Evolutionary conservation across 2,888 invertebrate species (phyloP), one percentile per base, ranked within the genome.

Genomic region (Leuctra nigra): DNA sequence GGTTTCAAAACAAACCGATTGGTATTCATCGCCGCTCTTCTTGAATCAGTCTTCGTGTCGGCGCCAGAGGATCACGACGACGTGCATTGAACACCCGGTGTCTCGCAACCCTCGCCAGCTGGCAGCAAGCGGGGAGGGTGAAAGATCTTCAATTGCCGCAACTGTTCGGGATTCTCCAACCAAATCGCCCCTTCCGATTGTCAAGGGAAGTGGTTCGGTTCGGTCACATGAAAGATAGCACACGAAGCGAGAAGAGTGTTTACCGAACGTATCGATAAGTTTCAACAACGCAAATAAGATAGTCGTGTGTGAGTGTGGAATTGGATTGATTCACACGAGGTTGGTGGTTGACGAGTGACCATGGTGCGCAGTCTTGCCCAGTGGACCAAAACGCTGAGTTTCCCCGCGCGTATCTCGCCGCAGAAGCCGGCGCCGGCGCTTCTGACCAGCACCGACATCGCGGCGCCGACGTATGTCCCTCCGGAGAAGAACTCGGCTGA

Each of bases 361-460:
- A 91, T 91, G 91, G 91, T 90, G 74, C 87, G 91, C 66, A 90
- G 88, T 77, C 77, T 91, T 69, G 83, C 89, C 61, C 88, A 90
- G 79, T 91, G 91, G 91, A 91, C 90, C 74, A 91, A 91, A 79
- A 91, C 90, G 65, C 78, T 91, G 70, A 91, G 90, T 79, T 91
- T 91, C 73, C 91, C 91, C 61, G 84, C 90, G 68, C 80, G 91
- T 73, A 79, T 90, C 69, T 88, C 88, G 59, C 89, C 90, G 14
- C 87, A 89, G 71, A 83, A 87, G 68, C 38, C 54, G 23, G 47
- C 58, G 77, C 63, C 78, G 1, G 18, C 50, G 35, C 13, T 50
- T n/a, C n/a, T 29, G 6, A 29, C 29, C 44, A 50, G 16, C 22
- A 50, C 33, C 9, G 20, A 48, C 48, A 50, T 23, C 23, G n/a